Conservation (phyloP, 2,113 vertebrate species). For the Gobius niger region DNA sequence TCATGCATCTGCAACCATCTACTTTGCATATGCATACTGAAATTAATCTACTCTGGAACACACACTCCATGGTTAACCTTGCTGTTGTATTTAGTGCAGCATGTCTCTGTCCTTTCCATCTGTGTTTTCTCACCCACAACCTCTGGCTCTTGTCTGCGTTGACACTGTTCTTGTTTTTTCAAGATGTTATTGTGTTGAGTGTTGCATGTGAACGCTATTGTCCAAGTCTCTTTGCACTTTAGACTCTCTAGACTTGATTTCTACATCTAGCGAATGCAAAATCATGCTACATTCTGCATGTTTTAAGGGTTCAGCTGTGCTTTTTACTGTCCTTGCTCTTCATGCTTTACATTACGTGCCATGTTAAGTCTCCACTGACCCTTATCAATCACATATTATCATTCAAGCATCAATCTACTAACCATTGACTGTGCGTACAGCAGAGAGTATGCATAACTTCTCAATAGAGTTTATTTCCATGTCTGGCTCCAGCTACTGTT, state of each 20-base stretch:
- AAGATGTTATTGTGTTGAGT: neutral
- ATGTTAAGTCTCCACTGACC: conserved; percentile 21
- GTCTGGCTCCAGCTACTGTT: conserved; percentile 15
- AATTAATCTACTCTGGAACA: neutral
- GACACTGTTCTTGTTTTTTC: neutral
- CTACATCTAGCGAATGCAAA: neutral
- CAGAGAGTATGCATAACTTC: conserved; percentile 54
- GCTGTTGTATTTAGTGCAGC: conserved; percentile 32
- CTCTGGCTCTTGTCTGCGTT: conserved; percentile 28
- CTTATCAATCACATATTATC: conserved; percentile 25
- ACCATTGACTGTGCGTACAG: conserved; percentile 30
- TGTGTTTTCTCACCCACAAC: conserved; percentile 31
- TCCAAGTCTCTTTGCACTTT: conserved; percentile 7
- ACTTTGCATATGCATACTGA: conserved; percentile 1
- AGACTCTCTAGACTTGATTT: conserved; percentile 15
- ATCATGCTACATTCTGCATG: conserved; percentile 19
- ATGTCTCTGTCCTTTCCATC: conserved; percentile 15
- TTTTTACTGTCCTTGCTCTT: neutral
- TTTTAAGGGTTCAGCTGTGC: conserved; percentile 5
- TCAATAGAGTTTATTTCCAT: conserved; percentile 31
- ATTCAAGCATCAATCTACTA: conserved; percentile 41
- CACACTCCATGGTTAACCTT: conserved; percentile 33
- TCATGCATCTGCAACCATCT: conserved; percentile 14
- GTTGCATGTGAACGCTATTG: conserved; percentile 34
- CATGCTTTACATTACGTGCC: neutral